These are phyloP conservation scores for Cactoblastis cactorum DNA, from an alignment of 2,888 invertebrate species.

Conservation along the genomic window DNA sequence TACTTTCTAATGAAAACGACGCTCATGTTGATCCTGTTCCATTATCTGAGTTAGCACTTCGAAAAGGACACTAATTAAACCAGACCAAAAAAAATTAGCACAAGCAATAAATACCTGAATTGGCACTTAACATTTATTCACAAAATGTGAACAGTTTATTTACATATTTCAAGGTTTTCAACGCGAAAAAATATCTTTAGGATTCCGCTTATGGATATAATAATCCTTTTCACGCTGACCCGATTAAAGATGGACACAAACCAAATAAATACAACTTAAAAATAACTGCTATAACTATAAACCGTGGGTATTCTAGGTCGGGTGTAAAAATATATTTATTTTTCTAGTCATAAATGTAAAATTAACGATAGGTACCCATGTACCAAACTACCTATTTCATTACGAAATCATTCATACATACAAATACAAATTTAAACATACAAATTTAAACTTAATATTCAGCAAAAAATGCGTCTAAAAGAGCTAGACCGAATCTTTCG, in stretches of 20 bases:
- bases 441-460: background rate
- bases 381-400: background rate
- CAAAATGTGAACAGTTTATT: conserved; percentile 26
- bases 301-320: conserved; percentile 23
- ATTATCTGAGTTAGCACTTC: background rate
- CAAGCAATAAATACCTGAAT: conserved; percentile 32
- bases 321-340: conserved; percentile 32
- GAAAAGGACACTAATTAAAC: background rate
- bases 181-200: background rate
- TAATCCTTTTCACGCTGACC: conserved; percentile 2
- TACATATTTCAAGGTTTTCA: conserved; percentile 20
- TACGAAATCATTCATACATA: background rate
- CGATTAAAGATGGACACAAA: conserved; percentile 6
- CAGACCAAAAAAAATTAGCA: conserved; percentile 21
- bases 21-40: background rate
- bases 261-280: conserved; percentile 20
- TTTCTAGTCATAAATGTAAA: conserved; percentile 18
- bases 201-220: background rate
- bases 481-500: background rate
- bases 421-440: background rate
- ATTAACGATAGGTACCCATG: conserved; percentile 5
- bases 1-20: background rate
- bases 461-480: conserved; percentile 5
- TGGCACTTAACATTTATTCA: conserved; percentile 34
- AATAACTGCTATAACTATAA: conserved; percentile 15